Evolutionary conservation across 2,888 invertebrate species (phyloP), one percentile per base, ranked within the genome.

Genomic region (Biston betularia): DNA sequence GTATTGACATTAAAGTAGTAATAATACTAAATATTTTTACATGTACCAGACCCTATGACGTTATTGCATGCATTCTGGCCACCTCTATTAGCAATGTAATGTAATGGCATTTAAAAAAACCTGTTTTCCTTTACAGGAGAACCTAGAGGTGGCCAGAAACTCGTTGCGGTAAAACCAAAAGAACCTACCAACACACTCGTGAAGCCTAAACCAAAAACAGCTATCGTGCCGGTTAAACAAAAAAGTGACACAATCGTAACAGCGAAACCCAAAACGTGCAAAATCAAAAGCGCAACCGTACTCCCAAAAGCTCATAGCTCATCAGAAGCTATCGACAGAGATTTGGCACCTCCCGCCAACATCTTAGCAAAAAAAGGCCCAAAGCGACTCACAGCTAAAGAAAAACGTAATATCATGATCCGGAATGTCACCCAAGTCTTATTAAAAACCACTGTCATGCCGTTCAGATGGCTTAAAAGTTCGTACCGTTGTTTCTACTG

Each of bases 401-500:
- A 91, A 6, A 90, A 89, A 77, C 77, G 89, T 0, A 81, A 79
- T 57, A 87, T 88, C 0, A 89, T 92, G 86, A 84, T 90, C 44
- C 83, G 82, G 48, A 93, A 93, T 65, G 89, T 92, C 0, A 70
- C 89, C 0, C 84, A 91, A 68, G 89, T 93, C 0, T 74, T 93
- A 0, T 74, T 79, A 0, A 91, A 90, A 14, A 89, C 91, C 0
- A 88, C 87, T 1, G 80, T 88, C 0, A 92, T 93, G 92, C 92
- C 93, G 0, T 93, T 93, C 63, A 76, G 93, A 0, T 93, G 93
- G 93, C 77, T 93, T 0, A 93, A 90, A 67, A 93, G 90, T 63
- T 92, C 90, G 0, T 93, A 93, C 65, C 79, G 93, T 52, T 93
- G 93, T 65, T 93, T 93, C 61, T 93, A 93, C 71, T 93, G 93